Evolutionary conservation across 1,140 invertebrate genomes (phyloP).

Genomic region (Monomorium pharaonis): DNA sequence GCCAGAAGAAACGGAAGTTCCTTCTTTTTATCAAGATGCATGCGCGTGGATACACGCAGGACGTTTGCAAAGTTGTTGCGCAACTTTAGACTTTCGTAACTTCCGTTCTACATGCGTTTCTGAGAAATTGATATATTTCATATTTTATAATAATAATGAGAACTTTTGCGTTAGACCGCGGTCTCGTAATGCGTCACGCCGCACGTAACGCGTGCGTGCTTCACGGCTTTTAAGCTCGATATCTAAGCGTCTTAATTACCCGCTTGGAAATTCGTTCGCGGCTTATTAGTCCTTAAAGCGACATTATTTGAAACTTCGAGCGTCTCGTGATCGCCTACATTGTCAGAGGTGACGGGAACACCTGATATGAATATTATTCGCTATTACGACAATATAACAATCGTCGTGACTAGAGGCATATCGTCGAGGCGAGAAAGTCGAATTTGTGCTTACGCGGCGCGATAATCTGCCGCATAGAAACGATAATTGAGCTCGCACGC

Average conservation of each 20-base stretch:
- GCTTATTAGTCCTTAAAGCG: background rate
- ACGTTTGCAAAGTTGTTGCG: background rate
- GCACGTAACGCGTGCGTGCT: slow-evolving; percentile 26
- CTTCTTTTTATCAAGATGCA: background rate
- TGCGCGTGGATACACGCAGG: background rate
- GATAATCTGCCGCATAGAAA: slow-evolving; percentile 53
- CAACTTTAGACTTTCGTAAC: background rate
- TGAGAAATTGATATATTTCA: background rate
- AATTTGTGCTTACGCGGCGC: slow-evolving; percentile 21
- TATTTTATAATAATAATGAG: background rate
- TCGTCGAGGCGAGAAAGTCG: slow-evolving; percentile 41
- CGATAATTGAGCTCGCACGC: slow-evolving; percentile 24
- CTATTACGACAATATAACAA: background rate
- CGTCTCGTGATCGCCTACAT: background rate
- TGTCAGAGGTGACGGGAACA: background rate
- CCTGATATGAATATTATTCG: background rate
- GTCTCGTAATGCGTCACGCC: background rate
- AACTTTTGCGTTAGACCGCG: background rate
- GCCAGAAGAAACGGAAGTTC: background rate
- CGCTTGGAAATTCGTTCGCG: background rate
- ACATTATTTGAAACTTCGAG: background rate
- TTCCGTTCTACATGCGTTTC: background rate
- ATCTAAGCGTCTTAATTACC: background rate
- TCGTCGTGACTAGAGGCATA: background rate
- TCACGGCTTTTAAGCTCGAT: slow-evolving; percentile 17